Conservation (phyloP, 1,140 invertebrate species). For the Dendrolimus punctatus region DNA sequence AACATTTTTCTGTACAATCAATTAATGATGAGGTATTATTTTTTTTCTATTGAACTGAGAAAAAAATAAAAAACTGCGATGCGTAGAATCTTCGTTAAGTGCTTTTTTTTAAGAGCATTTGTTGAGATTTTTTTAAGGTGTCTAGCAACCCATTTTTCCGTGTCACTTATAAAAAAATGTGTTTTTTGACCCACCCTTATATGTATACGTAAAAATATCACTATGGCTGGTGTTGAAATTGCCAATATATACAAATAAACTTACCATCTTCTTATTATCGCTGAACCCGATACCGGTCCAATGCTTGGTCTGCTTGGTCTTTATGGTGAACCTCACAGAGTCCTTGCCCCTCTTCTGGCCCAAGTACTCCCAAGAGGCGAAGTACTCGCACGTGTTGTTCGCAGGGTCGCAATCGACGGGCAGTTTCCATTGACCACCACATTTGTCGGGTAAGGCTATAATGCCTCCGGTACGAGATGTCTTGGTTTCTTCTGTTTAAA, state of each 20-base stretch:
- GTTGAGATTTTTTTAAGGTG: too few relatives aligned
- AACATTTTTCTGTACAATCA: too few relatives aligned
- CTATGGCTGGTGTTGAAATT: too few relatives aligned
- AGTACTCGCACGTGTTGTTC: conserved; percentile 86
- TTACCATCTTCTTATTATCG: conserved; percentile 88
- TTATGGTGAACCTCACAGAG: conserved; percentile 89
- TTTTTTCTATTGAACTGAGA: too few relatives aligned
- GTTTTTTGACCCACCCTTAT: too few relatives aligned
- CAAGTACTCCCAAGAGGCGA: conserved; percentile 88
- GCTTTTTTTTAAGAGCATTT: too few relatives aligned
- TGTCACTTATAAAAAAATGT: too few relatives aligned
- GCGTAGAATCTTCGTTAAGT: too few relatives aligned
- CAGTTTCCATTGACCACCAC: conserved; percentile 84
- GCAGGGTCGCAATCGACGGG: conserved; percentile 80
- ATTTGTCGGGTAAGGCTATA: conserved; percentile 67
- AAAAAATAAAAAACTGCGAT: too few relatives aligned
- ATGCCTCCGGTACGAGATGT: conserved; percentile 41
- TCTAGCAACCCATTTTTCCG: too few relatives aligned
- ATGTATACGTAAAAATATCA: too few relatives aligned
- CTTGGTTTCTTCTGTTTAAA: conserved; percentile 62
- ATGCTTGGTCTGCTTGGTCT: conserved; percentile 83
- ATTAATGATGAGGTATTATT: too few relatives aligned
- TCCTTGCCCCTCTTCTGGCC: conserved; percentile 78
- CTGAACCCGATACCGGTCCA: conserved; percentile 98
- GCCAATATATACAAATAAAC: conserved; percentile 8